These are phyloP conservation scores for Aphelenchoides besseyi DNA, from an alignment of 1,140 invertebrate genomes.

Conservation along the genomic window DNA sequence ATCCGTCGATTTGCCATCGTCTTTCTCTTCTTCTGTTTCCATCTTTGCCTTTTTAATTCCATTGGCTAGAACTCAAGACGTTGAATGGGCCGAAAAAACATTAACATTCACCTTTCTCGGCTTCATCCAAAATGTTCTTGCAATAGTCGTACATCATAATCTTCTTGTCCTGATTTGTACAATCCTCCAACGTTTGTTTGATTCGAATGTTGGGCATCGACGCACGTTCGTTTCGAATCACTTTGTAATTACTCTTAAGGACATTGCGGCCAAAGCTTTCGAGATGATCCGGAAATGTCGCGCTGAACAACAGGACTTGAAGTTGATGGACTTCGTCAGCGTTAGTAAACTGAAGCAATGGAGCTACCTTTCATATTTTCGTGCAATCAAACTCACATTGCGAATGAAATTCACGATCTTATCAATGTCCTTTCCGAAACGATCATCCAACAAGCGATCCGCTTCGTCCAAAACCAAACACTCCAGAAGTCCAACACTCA, in stretches of 20 bases:
- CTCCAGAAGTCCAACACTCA: constrained; percentile 70
- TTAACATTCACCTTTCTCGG: not conserved
- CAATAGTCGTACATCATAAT: constrained; percentile 64
- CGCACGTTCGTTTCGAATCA: not conserved
- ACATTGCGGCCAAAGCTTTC: not conserved
- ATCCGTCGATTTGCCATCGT: constrained; percentile 52
- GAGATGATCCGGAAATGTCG: constrained; percentile 67
- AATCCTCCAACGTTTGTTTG: constrained; percentile 74
- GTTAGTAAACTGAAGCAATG: constrained; percentile 24
- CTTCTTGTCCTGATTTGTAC: constrained; percentile 74
- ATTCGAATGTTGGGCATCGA: constrained; percentile 84
- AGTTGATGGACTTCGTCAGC: constrained; percentile 60
- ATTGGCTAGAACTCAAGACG: too few species aligned
- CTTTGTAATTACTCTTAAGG: not conserved
- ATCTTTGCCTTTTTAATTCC: not conserved
- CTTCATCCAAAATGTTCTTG: constrained; percentile 55
- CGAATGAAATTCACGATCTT: constrained; percentile 11
- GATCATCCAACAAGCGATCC: constrained; percentile 74
- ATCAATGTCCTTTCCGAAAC: not conserved
- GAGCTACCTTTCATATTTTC: not conserved
- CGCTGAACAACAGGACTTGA: constrained; percentile 68
- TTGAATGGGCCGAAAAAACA: not conserved
- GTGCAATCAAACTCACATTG: too few species aligned
- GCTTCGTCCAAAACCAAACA: constrained; percentile 90
- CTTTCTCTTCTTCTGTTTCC: constrained; percentile 39